Evolutionary conservation across 2,888 invertebrate genomes (phyloP).

Genomic region (Agrotis exclamationis): DNA sequence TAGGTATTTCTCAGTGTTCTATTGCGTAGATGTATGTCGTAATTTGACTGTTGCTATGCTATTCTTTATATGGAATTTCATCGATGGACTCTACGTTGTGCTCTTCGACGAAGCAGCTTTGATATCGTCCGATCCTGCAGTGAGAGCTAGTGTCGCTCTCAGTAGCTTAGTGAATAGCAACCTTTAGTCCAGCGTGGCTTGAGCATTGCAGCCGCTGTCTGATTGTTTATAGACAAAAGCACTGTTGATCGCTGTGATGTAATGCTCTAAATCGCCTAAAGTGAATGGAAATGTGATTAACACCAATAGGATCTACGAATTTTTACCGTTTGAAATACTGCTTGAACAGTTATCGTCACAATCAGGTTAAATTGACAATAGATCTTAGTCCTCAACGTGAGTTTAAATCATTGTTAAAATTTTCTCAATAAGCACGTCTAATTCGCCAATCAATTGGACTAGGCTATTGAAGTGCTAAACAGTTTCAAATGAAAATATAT

Average conservation of each 20-base stretch:
- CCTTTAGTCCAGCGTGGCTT: too few species aligned
- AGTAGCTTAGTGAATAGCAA: too few species aligned
- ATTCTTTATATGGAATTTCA: too few species aligned
- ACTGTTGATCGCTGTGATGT: constrained; percentile 44
- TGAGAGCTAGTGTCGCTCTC: too few species aligned
- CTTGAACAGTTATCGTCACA: constrained; percentile 9
- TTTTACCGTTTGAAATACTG: constrained; percentile 18
- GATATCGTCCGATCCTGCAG: too few species aligned
- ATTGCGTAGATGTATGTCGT: constrained; percentile 13
- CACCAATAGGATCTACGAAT: constrained; percentile 19
- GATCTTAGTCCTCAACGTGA: not conserved
- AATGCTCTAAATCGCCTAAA: constrained; percentile 30
- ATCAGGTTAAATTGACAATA: not conserved
- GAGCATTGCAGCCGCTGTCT: too few species aligned
- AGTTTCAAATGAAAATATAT: constrained; percentile 12
- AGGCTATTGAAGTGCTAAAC: not conserved
- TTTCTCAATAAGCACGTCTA: not conserved
- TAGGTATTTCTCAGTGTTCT: constrained; percentile 20
- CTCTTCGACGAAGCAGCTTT: too few species aligned
- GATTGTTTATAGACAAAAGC: too few species aligned
- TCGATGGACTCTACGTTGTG: too few species aligned
- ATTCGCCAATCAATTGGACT: not conserved
- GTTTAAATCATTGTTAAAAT: constrained; percentile 5
- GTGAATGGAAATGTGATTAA: constrained; percentile 49
- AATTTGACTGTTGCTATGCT: too few species aligned